Conservation (phyloP, 2,113 vertebrate species). For the Catharus minimus region DNA sequence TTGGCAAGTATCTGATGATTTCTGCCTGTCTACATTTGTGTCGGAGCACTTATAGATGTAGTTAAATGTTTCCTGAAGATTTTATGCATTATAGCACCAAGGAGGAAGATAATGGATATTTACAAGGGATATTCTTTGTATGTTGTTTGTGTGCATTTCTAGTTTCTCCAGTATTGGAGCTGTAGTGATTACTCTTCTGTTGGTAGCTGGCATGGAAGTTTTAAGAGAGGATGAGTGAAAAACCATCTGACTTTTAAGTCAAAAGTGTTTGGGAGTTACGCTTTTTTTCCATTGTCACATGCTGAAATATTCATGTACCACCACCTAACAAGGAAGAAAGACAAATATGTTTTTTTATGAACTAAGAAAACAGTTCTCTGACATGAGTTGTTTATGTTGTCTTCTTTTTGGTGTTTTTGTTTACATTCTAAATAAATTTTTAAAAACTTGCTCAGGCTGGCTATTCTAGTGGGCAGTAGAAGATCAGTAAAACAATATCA, state of each 20-base stretch:
- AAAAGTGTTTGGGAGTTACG: neutral
- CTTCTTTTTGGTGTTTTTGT: neutral
- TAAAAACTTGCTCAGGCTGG: neutral
- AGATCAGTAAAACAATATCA: neutral
- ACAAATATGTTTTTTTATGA: neutral
- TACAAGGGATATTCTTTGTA: neutral
- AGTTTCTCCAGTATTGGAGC: neutral
- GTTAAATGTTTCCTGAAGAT: neutral
- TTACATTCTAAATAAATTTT: neutral
- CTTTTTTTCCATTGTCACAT: neutral
- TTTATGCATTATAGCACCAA: neutral
- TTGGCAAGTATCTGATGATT: neutral
- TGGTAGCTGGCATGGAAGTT: fast-evolving
- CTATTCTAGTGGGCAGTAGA: neutral
- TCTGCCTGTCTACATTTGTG: neutral
- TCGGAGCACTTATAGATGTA: neutral
- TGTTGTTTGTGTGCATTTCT: neutral
- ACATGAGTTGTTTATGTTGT: neutral
- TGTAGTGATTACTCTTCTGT: neutral
- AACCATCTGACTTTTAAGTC: neutral
- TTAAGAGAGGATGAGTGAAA: neutral
- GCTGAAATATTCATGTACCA: neutral
- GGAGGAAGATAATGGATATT: neutral
- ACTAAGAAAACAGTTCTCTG: neutral
- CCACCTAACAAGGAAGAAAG: neutral